Evolutionary conservation across 2,888 invertebrate genomes (phyloP).

Genomic region (Unio pictorum): DNA sequence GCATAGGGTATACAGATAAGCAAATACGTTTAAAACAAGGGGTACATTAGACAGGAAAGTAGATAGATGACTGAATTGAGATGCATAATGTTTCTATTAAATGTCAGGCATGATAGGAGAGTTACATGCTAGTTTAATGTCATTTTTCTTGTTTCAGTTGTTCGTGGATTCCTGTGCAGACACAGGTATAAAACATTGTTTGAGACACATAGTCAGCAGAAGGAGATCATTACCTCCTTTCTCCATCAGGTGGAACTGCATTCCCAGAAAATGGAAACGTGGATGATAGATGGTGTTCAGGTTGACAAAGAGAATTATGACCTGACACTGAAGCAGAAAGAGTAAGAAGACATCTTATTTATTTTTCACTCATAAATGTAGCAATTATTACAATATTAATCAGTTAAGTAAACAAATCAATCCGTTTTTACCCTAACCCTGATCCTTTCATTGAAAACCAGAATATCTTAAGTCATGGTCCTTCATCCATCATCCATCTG

Average conservation of each 20-base stretch:
- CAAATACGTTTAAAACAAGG: no score
- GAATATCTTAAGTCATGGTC: no score
- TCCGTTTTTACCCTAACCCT: no score
- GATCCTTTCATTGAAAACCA: no score
- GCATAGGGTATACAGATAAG: no score
- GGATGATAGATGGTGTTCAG: constrained; percentile 5
- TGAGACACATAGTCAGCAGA: constrained; percentile 4
- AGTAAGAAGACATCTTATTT: constrained; percentile 13
- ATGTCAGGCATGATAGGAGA: not conserved
- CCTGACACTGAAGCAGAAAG: constrained; percentile 19
- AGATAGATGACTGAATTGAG: no score
- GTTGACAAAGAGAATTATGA: constrained; percentile 26
- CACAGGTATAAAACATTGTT: constrained; percentile 19
- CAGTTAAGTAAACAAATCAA: no score
- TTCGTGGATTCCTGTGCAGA: constrained; percentile 37
- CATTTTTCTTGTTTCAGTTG: constrained; percentile 19
- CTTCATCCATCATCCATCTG: no score
- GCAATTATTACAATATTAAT: no score
- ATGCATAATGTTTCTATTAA: no score
- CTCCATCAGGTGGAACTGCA: constrained; percentile 10
- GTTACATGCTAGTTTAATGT: not conserved
- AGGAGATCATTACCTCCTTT: constrained; percentile 7
- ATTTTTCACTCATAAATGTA: no score
- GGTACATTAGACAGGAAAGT: no score
- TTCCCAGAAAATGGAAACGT: constrained; percentile 10